Conservation (phyloP, 2,888 invertebrate genomes). For the Lasioglossum lativentre region DNA sequence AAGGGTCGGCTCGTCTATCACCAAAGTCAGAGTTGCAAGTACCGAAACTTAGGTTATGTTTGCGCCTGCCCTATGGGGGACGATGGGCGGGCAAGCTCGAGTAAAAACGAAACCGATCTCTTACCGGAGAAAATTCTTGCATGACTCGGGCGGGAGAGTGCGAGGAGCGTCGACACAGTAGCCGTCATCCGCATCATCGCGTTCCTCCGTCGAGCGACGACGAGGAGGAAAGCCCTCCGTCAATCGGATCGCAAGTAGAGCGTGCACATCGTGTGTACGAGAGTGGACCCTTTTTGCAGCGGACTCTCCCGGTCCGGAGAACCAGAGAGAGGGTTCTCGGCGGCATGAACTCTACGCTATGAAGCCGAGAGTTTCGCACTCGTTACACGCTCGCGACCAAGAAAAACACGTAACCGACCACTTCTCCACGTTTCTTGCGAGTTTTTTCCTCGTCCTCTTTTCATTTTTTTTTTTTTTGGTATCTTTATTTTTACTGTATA, state of each 20-base stretch:
- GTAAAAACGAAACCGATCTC: constrained; percentile 47
- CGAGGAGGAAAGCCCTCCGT: constrained; percentile 65
- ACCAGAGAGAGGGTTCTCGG: constrained; percentile 47
- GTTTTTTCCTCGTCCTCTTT: not conserved
- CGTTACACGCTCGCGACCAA: constrained; percentile 33
- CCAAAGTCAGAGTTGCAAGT: not conserved
- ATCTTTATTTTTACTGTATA: too few relatives aligned
- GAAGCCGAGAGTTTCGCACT: constrained; percentile 55
- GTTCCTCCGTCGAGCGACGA: constrained; percentile 44
- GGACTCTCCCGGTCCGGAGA: constrained; percentile 47
- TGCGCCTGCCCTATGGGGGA: too few relatives aligned
- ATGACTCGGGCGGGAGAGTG: not conserved
- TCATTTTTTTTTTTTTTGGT: not conserved
- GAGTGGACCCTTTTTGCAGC: constrained; percentile 63
- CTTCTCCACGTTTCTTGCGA: not conserved
- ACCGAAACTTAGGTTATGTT: too few relatives aligned
- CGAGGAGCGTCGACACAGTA: constrained; percentile 35
- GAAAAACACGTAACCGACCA: not conserved
- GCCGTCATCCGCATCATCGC: constrained; percentile 65
- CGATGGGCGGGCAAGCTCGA: not conserved
- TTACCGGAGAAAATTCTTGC: constrained; percentile 37
- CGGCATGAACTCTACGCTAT: constrained; percentile 55
- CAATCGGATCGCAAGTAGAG: constrained; percentile 72
- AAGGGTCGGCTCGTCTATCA: too few relatives aligned
- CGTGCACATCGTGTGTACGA: constrained; percentile 65